Evolutionary conservation across 2,888 invertebrate species (phyloP).

Genomic region (Netelia virgata): DNA sequence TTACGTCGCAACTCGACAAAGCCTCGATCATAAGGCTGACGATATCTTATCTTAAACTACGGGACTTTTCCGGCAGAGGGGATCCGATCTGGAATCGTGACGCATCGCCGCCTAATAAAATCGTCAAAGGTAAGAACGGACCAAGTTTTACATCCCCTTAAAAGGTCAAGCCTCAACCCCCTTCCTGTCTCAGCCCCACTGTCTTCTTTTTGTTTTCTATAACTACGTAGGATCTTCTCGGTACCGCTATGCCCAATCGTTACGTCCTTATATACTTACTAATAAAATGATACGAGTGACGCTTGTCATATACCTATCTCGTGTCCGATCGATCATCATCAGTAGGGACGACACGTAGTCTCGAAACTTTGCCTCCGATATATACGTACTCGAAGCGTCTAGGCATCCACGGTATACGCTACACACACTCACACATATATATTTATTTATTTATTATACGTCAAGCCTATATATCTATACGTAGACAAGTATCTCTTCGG

Average conservation of each 20-base stretch:
- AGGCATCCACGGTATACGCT: slow-evolving; percentile 39
- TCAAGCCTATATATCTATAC: slow-evolving; percentile 12
- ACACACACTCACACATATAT: slow-evolving; percentile 14
- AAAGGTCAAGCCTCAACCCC: neutral
- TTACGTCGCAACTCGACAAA: slow-evolving; percentile 97
- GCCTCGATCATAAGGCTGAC: slow-evolving; percentile 98
- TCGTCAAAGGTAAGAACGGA: slow-evolving; percentile 90
- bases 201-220: neutral
- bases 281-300: slow-evolving; percentile 18
- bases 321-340: slow-evolving; percentile 58
- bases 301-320: slow-evolving; percentile 29
- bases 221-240: neutral
- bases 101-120: slow-evolving; percentile 91
- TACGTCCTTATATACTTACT: neutral
- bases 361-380: slow-evolving; percentile 63
- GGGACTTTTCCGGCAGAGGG: slow-evolving; percentile 97
- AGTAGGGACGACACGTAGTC: slow-evolving; percentile 63
- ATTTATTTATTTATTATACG: slow-evolving; percentile 13
- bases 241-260: slow-evolving; percentile 18
- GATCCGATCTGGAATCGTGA: slow-evolving; percentile 98
- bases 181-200: neutral
- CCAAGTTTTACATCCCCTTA: neutral
- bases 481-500: slow-evolving; percentile 48
- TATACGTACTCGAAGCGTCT: slow-evolving; percentile 50
- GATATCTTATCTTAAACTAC: slow-evolving; percentile 97